Base-by-base conservation (phyloP, 2,888 invertebrate genomes). In the Amphipoea oculea region DNA sequence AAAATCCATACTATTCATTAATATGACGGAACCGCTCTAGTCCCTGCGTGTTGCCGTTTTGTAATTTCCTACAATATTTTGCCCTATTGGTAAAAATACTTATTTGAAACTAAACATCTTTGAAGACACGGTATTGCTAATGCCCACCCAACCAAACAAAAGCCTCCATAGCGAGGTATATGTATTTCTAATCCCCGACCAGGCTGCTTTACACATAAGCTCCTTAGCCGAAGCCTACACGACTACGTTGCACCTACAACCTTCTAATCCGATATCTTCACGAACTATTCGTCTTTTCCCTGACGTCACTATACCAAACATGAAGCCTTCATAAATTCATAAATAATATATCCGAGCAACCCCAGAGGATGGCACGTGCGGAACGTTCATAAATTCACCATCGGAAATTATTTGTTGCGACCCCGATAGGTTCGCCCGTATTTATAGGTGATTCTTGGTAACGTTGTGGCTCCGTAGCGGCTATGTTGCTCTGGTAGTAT, bases 311-410 rank as follows among this genome's bases (percentile, higher is more conserved):
- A 73, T 14, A 1, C 23, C 40, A 76, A 45, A 73, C 65, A 48
- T 51, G 51, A 76, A 69, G 23, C 57, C 75, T 40, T 79, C 86
- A 86, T 73, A 81, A 78, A 67, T 79, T 78, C 70, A 76, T 86
- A 70, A 81, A 79, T 86, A 82, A 79, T 69, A 82, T 79, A 82
- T 76, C 48, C 62, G 76, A 60, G 23, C 14, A 45, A 67, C 83
- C 80, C 79, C 42, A 67, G 89, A 76, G 89, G 89, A 86, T 63
- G 69, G 65, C 63, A 70, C 79, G 79, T 79, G 57, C 73, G 69
- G 73, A 42, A 51, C 74, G 81, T 82, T 81, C 89, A 76, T 87
- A 84, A 89, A 89, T 89, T 81, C 82, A 77, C 72, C 72, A 87
- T 88, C 69, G 81, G 75, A 89, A 79, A 88, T 88, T 84, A 86